Base-by-base conservation (phyloP, 2,113 vertebrate species). In the Anseranas semipalmata region DNA sequence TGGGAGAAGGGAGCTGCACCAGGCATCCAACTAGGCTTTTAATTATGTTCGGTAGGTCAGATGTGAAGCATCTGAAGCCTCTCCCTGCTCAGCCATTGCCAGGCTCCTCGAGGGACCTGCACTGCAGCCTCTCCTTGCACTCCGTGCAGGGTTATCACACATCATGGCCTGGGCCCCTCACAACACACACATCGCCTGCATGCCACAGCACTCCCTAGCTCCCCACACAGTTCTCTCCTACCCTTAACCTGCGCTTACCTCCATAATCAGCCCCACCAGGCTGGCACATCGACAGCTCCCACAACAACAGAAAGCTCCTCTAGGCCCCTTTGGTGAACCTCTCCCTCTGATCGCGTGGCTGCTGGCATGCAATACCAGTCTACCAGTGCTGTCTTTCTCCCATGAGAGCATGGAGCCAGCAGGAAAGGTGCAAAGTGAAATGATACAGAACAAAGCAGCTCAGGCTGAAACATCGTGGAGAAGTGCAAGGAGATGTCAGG, bases 101-200 rank as follows among this genome's bases (percentile, higher is more conserved):
- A 73, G 80, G 32, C 5, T 45, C 30, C 30, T 15, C 0, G 0
- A 27, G 33, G 14, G 22, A 7, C 27, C 7, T 4, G 30, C 0
- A 0, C 35, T 46, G 33, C 21, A 78, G 18, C 13, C 4, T 63
- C 14, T 53, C 33, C 46, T 52, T 0, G 1, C 52, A 63, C 9
- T 4, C 6, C 10, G n/a, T 0, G 4, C 6, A 43, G 7, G 17
- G 5, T n/a, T 25, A 71, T 50, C 9, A 10, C 18, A 37, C 19
- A 35, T 39, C n/a, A 10, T 37, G 48, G 18, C 27, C 24, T 37
- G 27, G 12, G 27, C 18, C 6, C 7, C 27, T 71, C 43, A 33
- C 53, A 77, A 28, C 35, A 63, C 13, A 30, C 10, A 25, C 1
- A 15, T 37, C 53, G 71, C 1, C 35, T 37, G 21, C 37, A 17